Percentiles rank a stretch among this genome's conserved stretches.
Evolutionary conservation across 1,140 invertebrate species (phyloP).

Genomic region (Magallana angulata): DNA sequence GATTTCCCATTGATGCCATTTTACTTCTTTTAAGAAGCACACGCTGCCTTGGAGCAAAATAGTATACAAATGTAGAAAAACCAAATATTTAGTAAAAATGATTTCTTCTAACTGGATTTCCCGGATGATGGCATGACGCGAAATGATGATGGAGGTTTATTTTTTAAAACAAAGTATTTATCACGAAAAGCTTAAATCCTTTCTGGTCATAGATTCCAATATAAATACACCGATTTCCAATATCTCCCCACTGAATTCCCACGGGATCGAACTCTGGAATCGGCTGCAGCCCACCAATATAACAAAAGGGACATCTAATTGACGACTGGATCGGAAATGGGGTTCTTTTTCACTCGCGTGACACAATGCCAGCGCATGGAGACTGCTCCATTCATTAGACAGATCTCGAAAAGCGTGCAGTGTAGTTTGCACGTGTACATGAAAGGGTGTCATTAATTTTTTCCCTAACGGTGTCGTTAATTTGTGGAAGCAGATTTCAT

Average conservation of each 20-base stretch:
- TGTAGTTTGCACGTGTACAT: slow-evolving; percentile 26
- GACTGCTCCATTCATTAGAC: slow-evolving; percentile 18
- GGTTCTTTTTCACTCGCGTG: slow-evolving; percentile 28
- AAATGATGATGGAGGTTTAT: not conserved
- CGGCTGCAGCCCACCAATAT: not conserved
- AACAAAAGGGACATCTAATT: slow-evolving; percentile 31
- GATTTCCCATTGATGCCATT: too few species aligned
- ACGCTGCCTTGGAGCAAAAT: too few species aligned
- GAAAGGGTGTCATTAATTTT: slow-evolving; percentile 30
- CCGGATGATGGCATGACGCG: not conserved
- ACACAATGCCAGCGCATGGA: slow-evolving; percentile 1
- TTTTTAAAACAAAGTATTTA: not conserved
- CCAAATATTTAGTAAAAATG: too few species aligned
- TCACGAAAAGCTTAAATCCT: slow-evolving; percentile 8
- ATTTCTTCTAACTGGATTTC: too few species aligned
- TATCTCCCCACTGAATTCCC: not conserved
- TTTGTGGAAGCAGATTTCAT: slow-evolving; percentile 33
- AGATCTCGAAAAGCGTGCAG: slow-evolving; percentile 32
- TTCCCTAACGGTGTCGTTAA: slow-evolving; percentile 13
- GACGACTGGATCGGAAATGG: slow-evolving; percentile 32
- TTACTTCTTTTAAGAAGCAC: too few species aligned
- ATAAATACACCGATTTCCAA: slow-evolving; percentile 29
- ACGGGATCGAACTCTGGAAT: not conserved
- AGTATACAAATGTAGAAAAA: too few species aligned
- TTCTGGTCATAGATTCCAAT: slow-evolving; percentile 6